Base-by-base conservation (phyloP, 2,113 vertebrate genomes). In the Aplodontia rufa region DNA sequence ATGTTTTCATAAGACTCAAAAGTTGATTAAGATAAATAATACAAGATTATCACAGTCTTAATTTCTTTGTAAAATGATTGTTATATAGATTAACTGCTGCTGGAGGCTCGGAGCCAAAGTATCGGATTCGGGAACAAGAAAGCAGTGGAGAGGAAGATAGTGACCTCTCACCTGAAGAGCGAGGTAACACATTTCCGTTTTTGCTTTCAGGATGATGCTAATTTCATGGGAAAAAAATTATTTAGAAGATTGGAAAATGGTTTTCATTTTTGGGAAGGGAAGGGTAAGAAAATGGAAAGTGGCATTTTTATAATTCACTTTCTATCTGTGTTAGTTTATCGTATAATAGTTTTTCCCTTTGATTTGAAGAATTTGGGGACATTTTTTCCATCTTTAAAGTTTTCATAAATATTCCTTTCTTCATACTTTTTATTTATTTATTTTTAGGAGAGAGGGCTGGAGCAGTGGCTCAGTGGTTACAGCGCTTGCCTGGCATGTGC, bases 161-260 rank as follows among this genome's bases (percentile, higher is more conserved):
- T 91, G 99, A 99, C 91, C 97, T 99, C 86, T 99, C 98, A 89
- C 99, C 99, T 8, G 99, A 99, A 98, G 99, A 99, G 97, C 98
- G 98, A 98, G 99, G 99, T 99, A 96, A 40, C 93, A 86, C 19
- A 26, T 81, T 91, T 90, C n/a, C 47, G 90, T 90, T 93, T 30
- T 22, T 87, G 32, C 53, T 93, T 42, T 85, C 20, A 55, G 62
- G 3, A 47, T 45, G 58, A n/a, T 74, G 19, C 47, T 85, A 40
- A 45, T 86, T 82, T 94, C 96, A 62, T 71, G 68, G n/a, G n/a
- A n/a, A n/a, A n/a, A 87, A 62, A 74, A 89, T 85, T 76, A 78
- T 96, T 86, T 86, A 26, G 8, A 60, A 78, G 60, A 45, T 76
- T 40, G 0, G 68, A 24, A 82, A 90, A n/a, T 75, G 7, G 8